Conservation (phyloP, 1,140 invertebrate species). For the Palaemon carinicauda region DNA sequence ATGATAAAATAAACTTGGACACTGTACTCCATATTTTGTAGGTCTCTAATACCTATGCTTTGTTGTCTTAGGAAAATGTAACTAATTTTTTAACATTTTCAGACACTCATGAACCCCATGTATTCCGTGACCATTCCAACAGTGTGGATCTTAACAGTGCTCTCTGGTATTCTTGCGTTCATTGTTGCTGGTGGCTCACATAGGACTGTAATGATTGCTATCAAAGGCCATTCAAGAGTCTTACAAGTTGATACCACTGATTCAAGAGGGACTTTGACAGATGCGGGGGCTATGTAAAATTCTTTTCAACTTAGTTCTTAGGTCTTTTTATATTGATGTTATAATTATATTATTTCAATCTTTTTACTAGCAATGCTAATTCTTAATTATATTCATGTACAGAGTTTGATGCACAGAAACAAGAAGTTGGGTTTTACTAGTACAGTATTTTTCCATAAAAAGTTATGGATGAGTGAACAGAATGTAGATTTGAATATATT, state of each 20-base stretch:
- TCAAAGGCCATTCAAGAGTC: conserved; percentile 10
- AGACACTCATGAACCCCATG: conserved; percentile 82
- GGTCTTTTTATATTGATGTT: too few species aligned
- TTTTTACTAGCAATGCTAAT: too few species aligned
- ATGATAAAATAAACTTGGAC: too few species aligned
- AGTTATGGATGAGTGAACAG: too few species aligned
- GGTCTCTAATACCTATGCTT: too few species aligned
- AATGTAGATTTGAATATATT: too few species aligned
- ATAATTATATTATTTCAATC: too few species aligned
- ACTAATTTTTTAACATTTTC: conserved; percentile 53
- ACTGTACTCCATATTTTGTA: too few species aligned
- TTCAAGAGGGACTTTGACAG: neutral
- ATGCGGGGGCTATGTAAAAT: conserved; percentile 21
- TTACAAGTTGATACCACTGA: conserved; percentile 24
- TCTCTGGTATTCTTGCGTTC: conserved; percentile 78
- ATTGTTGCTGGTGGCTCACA: conserved; percentile 76
- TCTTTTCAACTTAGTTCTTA: neutral
- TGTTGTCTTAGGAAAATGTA: neutral
- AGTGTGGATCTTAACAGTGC: conserved; percentile 71
- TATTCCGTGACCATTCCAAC: conserved; percentile 78
- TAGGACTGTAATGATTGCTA: conserved; percentile 37
- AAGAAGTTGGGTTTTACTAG: too few species aligned
- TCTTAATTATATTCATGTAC: too few species aligned
- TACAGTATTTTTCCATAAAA: too few species aligned
- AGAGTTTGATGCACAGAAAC: too few species aligned